Conservation (phyloP, 92 coral and sea anemone species). For the Porites lobata region DNA sequence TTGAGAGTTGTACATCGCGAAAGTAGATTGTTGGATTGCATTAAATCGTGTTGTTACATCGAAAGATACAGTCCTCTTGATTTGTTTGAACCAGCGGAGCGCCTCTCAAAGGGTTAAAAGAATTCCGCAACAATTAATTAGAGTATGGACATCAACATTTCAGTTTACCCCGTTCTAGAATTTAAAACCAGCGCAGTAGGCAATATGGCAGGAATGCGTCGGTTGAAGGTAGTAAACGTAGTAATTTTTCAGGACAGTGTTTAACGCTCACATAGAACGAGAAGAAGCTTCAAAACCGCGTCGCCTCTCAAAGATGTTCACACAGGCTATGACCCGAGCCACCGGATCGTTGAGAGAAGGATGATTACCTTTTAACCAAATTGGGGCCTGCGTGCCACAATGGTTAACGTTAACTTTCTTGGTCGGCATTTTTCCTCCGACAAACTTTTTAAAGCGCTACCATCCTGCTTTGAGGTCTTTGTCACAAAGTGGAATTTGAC, state of each 20-base stretch:
- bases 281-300: constrained; percentile 2
- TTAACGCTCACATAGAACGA: neutral
- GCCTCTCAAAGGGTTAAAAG: too few relatives aligned
- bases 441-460: constrained; percentile 39
- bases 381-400: constrained; percentile 29
- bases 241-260: neutral
- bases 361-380: constrained; percentile 24
- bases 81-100: too few relatives aligned
- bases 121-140: too few relatives aligned
- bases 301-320: neutral
- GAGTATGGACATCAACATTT: neutral
- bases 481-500: constrained; percentile 28
- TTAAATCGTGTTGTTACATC: too few relatives aligned
- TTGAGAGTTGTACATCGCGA: too few relatives aligned
- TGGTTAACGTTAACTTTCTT: constrained; percentile 3
- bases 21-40: too few relatives aligned
- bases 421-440: constrained; percentile 41
- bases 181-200: constrained; percentile 18
- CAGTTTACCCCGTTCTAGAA: too few relatives aligned
- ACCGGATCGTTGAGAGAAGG: neutral
- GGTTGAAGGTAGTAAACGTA: neutral
- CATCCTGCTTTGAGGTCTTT: neutral
- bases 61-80: too few relatives aligned
- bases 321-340: constrained; percentile 6
- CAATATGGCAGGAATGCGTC: neutral